phyloP scores from a whole-genome alignment of 53 echinoderm and acorn worm genomes.

The Holothuria leucospilota region DNA sequence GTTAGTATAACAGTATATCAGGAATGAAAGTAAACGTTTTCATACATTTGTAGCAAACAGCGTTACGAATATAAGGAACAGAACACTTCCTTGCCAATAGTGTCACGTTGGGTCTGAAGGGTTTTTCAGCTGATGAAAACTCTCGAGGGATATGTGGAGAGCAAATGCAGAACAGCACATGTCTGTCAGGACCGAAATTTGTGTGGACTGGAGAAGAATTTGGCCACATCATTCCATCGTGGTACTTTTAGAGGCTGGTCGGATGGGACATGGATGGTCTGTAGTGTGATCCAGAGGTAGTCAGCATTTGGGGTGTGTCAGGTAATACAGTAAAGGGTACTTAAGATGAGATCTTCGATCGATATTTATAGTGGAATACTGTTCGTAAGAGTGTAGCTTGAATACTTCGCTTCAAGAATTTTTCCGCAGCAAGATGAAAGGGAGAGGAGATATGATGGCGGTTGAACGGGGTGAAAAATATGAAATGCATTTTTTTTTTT shows the following conservation, averaged over 20 bases:
- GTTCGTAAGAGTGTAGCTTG: no score
- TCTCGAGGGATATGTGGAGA: slow-evolving; percentile 60
- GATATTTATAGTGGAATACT: no score
- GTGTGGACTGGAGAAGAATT: slow-evolving; percentile 50
- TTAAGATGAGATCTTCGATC: no score
- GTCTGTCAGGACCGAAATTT: slow-evolving; percentile 67
- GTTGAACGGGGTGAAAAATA: no score
- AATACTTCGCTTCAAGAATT: no score
- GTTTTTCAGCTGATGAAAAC: slow-evolving; percentile 71
- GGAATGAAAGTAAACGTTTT: slow-evolving; percentile 66
- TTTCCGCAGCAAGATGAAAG: no score
- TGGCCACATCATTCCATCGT: slow-evolving; percentile 60
- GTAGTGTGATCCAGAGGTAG: no score
- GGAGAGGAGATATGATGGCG: no score
- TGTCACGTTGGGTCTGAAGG: slow-evolving; percentile 41
- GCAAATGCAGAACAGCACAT: slow-evolving; percentile 33
- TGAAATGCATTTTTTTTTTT: no score
- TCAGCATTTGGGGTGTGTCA: no score
- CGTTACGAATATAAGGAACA: slow-evolving; percentile 55
- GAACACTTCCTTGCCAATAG: slow-evolving; percentile 61
- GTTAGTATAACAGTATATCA: slow-evolving; percentile 58
- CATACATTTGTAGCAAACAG: slow-evolving; percentile 76
- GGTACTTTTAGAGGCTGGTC: slow-evolving; percentile 15
- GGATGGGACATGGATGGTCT: no score
- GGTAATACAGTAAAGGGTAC: no score